Base-by-base conservation (phyloP, 1,140 invertebrate species). In the Pseudobourletiella spinata region DNA sequence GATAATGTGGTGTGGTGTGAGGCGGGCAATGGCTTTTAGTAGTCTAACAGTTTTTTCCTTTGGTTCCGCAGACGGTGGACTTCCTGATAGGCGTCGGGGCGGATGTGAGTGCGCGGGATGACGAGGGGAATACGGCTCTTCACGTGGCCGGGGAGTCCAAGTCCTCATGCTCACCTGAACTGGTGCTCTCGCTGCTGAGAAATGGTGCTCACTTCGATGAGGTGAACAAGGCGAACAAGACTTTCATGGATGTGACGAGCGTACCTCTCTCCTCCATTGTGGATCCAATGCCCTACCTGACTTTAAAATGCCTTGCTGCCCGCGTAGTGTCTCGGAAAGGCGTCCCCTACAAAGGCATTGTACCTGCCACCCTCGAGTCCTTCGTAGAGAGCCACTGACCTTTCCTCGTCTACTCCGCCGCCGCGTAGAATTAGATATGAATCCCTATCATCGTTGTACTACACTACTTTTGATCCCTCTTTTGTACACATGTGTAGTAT, bases 201-300 rank as follows among this genome's bases (percentile, higher is more conserved):
- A 78, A 82, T 68, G 91, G 90, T 26, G 88, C 88, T 11, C 92
- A 97, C 76, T 78, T 94, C 54, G 92, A 95, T 76, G 80, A 83
- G n/a, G 84, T 86, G 43, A 95, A 96, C 75, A 79, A 82, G 64
- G 78, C 84, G 35, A 86, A 86, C 20, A 82, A 87, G 66, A 91
- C 87, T 0, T 89, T 90, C 65, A 81, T 84, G 55, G 79, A 81
- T 60, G 73, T 91, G 51, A 73, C 91, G 32, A 77, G 76, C 58
- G 84, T 84, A 70, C 75, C 74, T 52, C 75, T 84, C 29, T 80
- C 82, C 64, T 76, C 84, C 64, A 78, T 87, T 46, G 80, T 90
- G n/a, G 85, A 88, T 74, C 86, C 85, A 2, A 74, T 91, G n/a
- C 83, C 83, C 67, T 87, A 87, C 71, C 87, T 83, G 26, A 85